Evolutionary conservation across 1,140 invertebrate species (phyloP), one percentile per base, ranked within the genome.

Genomic region (Apis cerana): DNA sequence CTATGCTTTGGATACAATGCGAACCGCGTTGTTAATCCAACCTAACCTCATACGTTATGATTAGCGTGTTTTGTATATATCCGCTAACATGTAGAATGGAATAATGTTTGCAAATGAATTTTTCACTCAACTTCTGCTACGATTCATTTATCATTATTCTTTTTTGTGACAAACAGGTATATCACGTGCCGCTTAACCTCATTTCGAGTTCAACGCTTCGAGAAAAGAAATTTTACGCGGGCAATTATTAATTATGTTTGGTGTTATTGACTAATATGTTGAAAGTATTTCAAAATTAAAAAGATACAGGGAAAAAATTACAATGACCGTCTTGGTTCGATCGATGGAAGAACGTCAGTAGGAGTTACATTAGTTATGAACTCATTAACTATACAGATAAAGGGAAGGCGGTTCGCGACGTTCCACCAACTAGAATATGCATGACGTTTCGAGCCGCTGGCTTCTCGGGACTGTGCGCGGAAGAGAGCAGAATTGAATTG

Each of bases 321-420:
- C 59, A 15, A 11, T 62, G 64, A 80, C 52, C 70, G 69, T 70
- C 62, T 69, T n/a, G 21, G 52, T 9, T 43, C 79, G 86, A 78
- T 88, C 86, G 86, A 88, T 88, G 70, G 64, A 58, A 80, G 75
- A 17, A 83, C 84, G 80, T 88, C 86, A 88, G 86, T 88, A 75
- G 64, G 65, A 67, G 65, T 64, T 88, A 88, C 87, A 88, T 88
- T 88, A 88, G 64, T 88, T 85, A 88, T 85, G 84, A 85, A 74
- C 84, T 84, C 88, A 90, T 90, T 89, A 90, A 90, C 88, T 89
- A 88, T 88, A 89, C 86, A 90, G 89, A 83, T 89, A 88, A 88
- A 86, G 85, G 86, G 80, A 88, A 88, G 79, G 75, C 75, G 78
- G 78, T 72, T 85, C 81, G 82, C 64, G 77, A 88, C 80, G 86